Conservation (phyloP, 2,888 invertebrate species). For the Tubiluchus corallicola region DNA sequence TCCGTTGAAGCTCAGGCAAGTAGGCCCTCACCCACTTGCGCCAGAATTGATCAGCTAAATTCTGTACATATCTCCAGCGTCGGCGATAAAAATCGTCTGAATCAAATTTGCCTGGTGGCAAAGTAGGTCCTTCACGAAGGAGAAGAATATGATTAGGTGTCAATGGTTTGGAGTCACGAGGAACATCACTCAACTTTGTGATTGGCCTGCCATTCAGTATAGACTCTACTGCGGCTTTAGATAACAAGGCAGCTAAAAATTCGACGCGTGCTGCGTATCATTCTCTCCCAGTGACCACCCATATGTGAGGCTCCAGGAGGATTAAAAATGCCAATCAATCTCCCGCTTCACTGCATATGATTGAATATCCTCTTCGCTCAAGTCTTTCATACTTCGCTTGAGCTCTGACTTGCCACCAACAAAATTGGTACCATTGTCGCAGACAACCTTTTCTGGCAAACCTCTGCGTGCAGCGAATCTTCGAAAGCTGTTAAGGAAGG, state of each 20-base stretch:
- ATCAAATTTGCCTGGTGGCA: slow-evolving; percentile 14
- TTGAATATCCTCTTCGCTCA: slow-evolving; percentile 9
- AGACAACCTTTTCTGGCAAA: slow-evolving; percentile 8
- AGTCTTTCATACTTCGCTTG: slow-evolving; percentile 6
- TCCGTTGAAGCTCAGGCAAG: slow-evolving; percentile 17
- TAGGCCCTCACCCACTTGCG: slow-evolving; percentile 18
- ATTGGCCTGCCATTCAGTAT: slow-evolving; percentile 12
- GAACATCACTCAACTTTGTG: slow-evolving; percentile 11
- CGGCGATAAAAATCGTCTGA: slow-evolving; percentile 15
- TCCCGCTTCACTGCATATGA: not conserved
- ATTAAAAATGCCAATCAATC: slow-evolving; percentile 14
- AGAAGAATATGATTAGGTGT: slow-evolving; percentile 22
- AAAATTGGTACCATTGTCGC: slow-evolving; percentile 15
- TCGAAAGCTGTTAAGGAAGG: too few relatives aligned
- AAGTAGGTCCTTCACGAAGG: too few relatives aligned
- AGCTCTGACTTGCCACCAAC: slow-evolving; percentile 12
- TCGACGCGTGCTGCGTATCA: slow-evolving; percentile 13
- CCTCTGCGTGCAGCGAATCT: slow-evolving; percentile 11
- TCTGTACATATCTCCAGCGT: slow-evolving; percentile 18
- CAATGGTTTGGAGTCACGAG: slow-evolving; percentile 9
- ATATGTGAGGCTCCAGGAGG: slow-evolving; percentile 14
- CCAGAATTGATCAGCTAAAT: slow-evolving; percentile 16
- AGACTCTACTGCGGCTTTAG: slow-evolving; percentile 10
- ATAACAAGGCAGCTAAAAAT: slow-evolving; percentile 9
- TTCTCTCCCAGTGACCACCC: slow-evolving; percentile 15